Evolutionary conservation across 2,888 invertebrate genomes (phyloP), one percentile per base, ranked within the genome.

Genomic region (Eilema griseolum): DNA sequence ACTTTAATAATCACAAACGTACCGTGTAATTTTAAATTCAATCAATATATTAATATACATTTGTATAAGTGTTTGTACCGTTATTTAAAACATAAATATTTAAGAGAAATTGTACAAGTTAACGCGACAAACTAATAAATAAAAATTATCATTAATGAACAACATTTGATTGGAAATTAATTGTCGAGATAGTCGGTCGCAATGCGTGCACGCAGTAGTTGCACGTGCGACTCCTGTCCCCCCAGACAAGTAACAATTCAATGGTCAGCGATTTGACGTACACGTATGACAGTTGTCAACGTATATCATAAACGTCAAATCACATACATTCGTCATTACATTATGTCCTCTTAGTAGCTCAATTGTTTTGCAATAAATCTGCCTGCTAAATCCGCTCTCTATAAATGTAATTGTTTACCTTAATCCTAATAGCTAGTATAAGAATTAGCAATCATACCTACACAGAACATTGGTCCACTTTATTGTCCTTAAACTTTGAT

Each of bases 401-500:
- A 46, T 46, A 52, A 26, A 33, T 2, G 14, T 65, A 64, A 69
- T 60, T 67, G 61, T 67, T 67, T 67, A 61, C 61, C 41, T 60
- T 12, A 66, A 46, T 11, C 23, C 52, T 59, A 60, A 60, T 60
- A 66, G 78, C 24, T n/a, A 56, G 20, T 74, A 73, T 74, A 71
- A 33, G 61, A 23, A 82, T 83, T 85, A 78, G 76, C 81, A 83
- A 83, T 77, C 70, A 75, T 61, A 52, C 52, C 52, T 46, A 60
- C 64, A 59, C 24, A 46, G 65, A 65, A 75, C 72, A 72, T 70
- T 71, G 69, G 70, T 70, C 72, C 31, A 74, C 62, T 75, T 74
- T 68, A 79, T 68, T 56, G 90, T 88, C 91, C 91, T 92, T 91
- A 92, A 92, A 92, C 90, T 92, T 91, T 92, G 74, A 84, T 86